These are phyloP conservation scores for Ricordea florida DNA, from an alignment of 92 coral and sea anemone species.

Conservation along the genomic window DNA sequence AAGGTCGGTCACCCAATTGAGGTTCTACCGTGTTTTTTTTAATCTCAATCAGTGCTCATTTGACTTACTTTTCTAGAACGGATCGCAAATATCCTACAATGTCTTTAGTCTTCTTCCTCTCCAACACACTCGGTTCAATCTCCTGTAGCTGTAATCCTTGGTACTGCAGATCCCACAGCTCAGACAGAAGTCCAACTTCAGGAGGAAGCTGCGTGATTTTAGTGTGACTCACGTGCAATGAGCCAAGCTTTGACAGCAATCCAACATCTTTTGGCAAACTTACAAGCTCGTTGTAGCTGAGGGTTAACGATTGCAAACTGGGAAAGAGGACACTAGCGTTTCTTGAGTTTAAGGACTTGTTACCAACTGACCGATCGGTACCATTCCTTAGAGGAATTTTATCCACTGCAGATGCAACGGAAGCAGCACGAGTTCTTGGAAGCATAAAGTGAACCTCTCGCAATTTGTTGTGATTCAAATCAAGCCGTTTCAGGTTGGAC, in stretches of 20 bases:
- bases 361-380: slow-evolving; percentile 8
- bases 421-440: slow-evolving; percentile 21
- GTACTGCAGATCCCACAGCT: slow-evolving; percentile 94
- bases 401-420: slow-evolving; percentile 3
- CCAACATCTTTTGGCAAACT: slow-evolving; percentile 77
- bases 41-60: too few relatives aligned
- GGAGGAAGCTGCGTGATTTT: slow-evolving; percentile 87
- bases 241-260: slow-evolving; percentile 82
- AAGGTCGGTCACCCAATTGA: too few relatives aligned
- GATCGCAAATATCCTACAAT: slow-evolving; percentile 95
- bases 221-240: slow-evolving; percentile 83
- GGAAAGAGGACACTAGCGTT: slow-evolving; percentile 73
- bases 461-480: slow-evolving; percentile 78
- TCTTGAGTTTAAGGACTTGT: neutral
- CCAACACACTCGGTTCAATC: slow-evolving; percentile 95
- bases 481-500: slow-evolving; percentile 85
- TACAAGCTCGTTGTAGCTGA: slow-evolving; percentile 67
- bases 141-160: slow-evolving; percentile 86
- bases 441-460: slow-evolving; percentile 65
- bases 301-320: slow-evolving; percentile 79
- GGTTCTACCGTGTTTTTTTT: too few relatives aligned
- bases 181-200: slow-evolving; percentile 90
- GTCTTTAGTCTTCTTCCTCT: slow-evolving; percentile 90
- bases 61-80: slow-evolving; percentile 84
- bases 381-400: slow-evolving; percentile 13